Conservation (phyloP, 2,797 vertebrate genomes). For the Bradypodion pumilum region DNA sequence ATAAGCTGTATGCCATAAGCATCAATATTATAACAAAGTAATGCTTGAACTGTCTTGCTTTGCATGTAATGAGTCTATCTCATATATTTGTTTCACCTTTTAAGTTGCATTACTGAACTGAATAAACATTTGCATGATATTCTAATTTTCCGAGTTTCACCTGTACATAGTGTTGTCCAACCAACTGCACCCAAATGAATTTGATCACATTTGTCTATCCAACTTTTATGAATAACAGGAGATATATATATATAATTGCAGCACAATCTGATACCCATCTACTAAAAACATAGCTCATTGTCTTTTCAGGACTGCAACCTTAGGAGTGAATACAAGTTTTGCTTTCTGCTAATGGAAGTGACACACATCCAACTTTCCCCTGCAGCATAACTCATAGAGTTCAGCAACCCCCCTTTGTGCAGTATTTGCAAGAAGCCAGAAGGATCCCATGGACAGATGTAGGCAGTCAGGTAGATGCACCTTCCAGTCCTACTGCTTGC, state of each 20-base stretch:
- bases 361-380: background rate
- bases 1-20: too few species aligned
- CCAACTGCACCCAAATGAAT: background rate
- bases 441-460: background rate
- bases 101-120: too few species aligned
- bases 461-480: background rate
- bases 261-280: background rate
- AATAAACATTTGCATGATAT: too few species aligned
- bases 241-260: background rate
- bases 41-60: too few species aligned
- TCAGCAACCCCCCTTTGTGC: background rate
- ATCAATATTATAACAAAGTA: too few species aligned
- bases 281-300: background rate
- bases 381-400: background rate
- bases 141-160: too few species aligned
- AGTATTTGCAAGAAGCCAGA: background rate
- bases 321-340: background rate
- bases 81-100: too few species aligned
- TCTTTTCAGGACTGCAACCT: background rate
- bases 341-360: background rate
- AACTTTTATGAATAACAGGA: background rate
- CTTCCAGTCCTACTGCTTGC: too few species aligned
- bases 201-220: background rate
- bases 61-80: too few species aligned
- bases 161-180: rapidly evolving